Base-by-base conservation (phyloP, 2,797 vertebrate genomes). In the Hozukius guyotensis region DNA sequence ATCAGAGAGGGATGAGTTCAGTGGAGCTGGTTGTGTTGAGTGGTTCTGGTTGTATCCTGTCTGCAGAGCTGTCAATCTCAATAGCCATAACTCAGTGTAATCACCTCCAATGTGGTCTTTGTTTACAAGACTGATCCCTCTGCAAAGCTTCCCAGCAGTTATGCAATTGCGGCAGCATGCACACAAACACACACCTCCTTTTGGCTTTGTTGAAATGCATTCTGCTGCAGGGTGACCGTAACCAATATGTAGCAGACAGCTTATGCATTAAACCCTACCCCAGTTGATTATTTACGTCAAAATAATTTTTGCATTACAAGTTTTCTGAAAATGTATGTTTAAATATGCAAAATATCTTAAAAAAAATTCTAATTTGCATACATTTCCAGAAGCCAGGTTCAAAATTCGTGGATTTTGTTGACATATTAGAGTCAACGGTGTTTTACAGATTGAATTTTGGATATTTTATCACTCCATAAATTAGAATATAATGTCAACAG, bases 191-290 rank as follows among this genome's bases (percentile, higher is more conserved):
- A 64, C 74, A 18, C 71, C 38, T 71, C 34, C 61, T 74, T 62
- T 52, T 72, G 29, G 36, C 66, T 24, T 66, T 74, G 14, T 38
- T 25, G 2, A 75, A 65, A 49, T 24, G 49, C 68, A 61, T 52
- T 46, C 71, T 68, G 75, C 73, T 8, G 8, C 36, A 63, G 79
- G 76, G 31, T 80, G 80, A 81, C 75, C 38, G 8, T 73, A 29
- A 65, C 78, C 78, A 46, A 66, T 67, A 63, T 57, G 82, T 4
- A 60, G 70, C 81, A 71, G 68, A 67, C 34, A 3, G 69, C 75
- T 88, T 18, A 46, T 46, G 42, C 42, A 18, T 46, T 18, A 46
- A 46, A 46, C 14, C 36, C 36, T 46, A 18, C 42, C 42, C 42
- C 16, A 18, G 16, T 46, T 46, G 6, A 46, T 46, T 46, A 46